These are phyloP conservation scores for Arnoldichthys spilopterus DNA, from an alignment of 2,797 vertebrate species.

Conservation along the genomic window DNA sequence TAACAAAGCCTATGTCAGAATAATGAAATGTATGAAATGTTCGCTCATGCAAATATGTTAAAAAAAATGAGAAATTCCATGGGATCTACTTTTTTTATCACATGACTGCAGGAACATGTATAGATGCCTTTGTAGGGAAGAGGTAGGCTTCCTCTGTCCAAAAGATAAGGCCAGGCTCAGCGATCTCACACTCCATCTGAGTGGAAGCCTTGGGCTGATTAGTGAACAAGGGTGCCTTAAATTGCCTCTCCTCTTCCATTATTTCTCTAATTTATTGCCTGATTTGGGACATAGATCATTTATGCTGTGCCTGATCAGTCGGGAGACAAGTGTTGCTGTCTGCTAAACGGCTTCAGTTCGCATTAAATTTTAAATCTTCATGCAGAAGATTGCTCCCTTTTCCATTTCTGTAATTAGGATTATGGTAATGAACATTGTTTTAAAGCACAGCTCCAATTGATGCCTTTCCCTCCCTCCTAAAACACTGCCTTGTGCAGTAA, in stretches of 20 bases:
- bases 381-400: constrained; percentile 35
- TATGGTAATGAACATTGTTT: constrained; percentile 55
- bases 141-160: not conserved
- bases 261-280: constrained; percentile 54
- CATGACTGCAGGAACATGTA: constrained; percentile 2
- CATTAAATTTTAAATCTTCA: constrained; percentile 48
- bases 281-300: constrained; percentile 55
- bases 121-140: not conserved
- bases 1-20: too few species aligned
- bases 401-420: constrained; percentile 54
- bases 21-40: too few species aligned
- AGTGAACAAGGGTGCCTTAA: constrained; percentile 46
- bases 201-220: constrained; percentile 44
- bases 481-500: constrained; percentile 24
- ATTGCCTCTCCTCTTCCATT: constrained; percentile 52
- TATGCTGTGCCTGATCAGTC: constrained; percentile 40
- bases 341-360: constrained; percentile 49
- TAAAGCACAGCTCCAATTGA: constrained; percentile 46
- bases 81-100: too few species aligned
- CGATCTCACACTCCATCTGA: constrained; percentile 30
- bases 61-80: too few species aligned
- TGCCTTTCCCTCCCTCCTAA: constrained; percentile 20
- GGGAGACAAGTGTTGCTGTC: constrained; percentile 47
- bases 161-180: constrained; percentile 3
- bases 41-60: too few species aligned